Percentiles rank a stretch among this genome's conserved stretches.
phyloP scores from a whole-genome alignment of 2,797 vertebrate species.

The Sebastes goodei region DNA sequence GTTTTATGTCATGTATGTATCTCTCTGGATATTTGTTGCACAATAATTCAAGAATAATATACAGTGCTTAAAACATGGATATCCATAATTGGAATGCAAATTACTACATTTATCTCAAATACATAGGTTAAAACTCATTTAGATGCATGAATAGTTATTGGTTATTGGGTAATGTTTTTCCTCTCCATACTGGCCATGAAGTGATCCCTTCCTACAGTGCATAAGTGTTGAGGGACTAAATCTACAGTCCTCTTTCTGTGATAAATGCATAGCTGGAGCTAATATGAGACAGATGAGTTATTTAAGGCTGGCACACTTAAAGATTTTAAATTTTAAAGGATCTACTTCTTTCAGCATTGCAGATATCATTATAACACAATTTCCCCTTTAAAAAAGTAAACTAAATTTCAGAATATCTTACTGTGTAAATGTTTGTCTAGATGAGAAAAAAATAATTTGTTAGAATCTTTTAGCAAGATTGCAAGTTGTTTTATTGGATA shows the following conservation, averaged over 20 bases:
- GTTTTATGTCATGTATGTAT: not conserved
- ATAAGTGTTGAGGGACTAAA: not conserved
- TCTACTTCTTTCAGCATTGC: not conserved
- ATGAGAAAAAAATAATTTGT: not conserved
- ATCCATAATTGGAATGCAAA: not conserved
- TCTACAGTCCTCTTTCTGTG: too few species aligned
- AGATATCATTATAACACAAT: not conserved
- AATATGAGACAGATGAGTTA: too few species aligned
- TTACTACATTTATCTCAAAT: not conserved
- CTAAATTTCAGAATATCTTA: not conserved
- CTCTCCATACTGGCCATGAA: not conserved
- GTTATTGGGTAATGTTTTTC: not conserved
- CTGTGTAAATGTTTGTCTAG: not conserved
- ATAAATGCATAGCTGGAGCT: too few species aligned
- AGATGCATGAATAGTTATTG: too few species aligned
- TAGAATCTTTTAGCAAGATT: not conserved
- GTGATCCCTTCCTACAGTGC: not conserved
- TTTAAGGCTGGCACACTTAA: too few species aligned
- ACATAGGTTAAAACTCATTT: too few species aligned
- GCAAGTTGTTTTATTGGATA: not conserved
- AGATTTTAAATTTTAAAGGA: not conserved
- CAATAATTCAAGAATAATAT: not conserved
- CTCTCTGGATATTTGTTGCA: not conserved
- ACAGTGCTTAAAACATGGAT: not conserved
- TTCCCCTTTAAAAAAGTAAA: not conserved